A percentile compares a stretch with the other conserved stretches of the same genome.
These are phyloP conservation scores for Melolontha melolontha DNA, from an alignment of 2,888 invertebrate species.

Conservation along the genomic window DNA sequence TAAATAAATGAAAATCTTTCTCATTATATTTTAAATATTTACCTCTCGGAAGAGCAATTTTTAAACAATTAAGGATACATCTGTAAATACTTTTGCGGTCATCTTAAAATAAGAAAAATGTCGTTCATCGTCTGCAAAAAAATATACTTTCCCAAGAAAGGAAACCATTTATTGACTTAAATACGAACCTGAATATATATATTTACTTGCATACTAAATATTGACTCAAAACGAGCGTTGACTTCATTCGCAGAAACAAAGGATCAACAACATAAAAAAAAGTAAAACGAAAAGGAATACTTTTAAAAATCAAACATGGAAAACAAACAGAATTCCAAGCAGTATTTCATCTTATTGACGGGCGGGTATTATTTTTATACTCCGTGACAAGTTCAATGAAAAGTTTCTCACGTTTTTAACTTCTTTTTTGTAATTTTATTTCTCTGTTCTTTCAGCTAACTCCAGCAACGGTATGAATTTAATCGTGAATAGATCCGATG, in stretches of 20 bases:
- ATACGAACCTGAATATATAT: background rate
- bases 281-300: background rate
- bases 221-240: constrained; percentile 16
- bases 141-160: background rate
- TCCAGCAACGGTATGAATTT: constrained; percentile 2
- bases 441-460: constrained; percentile 1
- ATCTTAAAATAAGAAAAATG: too few relatives aligned
- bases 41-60: too few relatives aligned
- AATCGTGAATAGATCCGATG: constrained; percentile 8
- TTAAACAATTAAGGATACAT: too few relatives aligned
- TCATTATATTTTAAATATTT: too few relatives aligned
- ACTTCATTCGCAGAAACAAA: constrained; percentile 24
- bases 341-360: background rate
- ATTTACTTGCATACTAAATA: constrained; percentile 3
- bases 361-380: background rate
- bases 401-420: too few relatives aligned
- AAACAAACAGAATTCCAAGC: constrained; percentile 4
- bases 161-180: constrained; percentile 13
- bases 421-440: background rate
- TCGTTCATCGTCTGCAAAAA: too few relatives aligned
- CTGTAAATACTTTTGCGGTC: too few relatives aligned
- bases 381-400: background rate
- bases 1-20: too few relatives aligned
- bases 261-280: constrained; percentile 4
- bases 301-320: background rate